Base-by-base conservation (phyloP, 2,113 vertebrate genomes). In the Pitta sordida region DNA sequence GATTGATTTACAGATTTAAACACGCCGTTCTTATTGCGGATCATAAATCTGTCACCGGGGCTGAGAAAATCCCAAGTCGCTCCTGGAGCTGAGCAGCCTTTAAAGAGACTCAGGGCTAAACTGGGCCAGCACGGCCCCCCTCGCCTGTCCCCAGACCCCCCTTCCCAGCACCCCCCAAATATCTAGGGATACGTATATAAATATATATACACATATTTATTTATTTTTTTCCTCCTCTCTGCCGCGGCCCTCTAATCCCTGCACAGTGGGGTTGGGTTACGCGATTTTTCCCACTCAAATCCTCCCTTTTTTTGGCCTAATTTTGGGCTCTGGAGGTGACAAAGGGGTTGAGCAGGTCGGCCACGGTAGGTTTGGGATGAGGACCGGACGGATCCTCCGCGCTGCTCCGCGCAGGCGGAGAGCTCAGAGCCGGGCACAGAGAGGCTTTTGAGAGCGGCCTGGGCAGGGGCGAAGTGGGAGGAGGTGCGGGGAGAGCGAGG, bases 21-120 rank as follows among this genome's bases (percentile, higher is more conserved):
- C 98, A 97, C 97, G 96, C 96, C 88, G 94, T 93, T 98, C 98
- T 98, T 98, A 98, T 98, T 98, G 98, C 93, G 71, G 96, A 97
- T 98, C 98, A 98, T 99, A 99, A 99, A 99, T 99, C 98, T 99
- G 98, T 98, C 98, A 98, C 91, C 93, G 96, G 95, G 62, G 79
- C 96, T 94, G 96, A 96, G 97, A 98, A 97, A 96, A 95, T 97
- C 97, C 96, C 95, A 94, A 86, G 93, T 70, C 90, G 75, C 85
- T 93, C 85, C 39, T 78, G 39, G 32, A 32, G 44, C 58, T 43
- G 24, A 32, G 41, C 67, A 4, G 56, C 94, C 88, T 93, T 67
- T 56, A 87, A 68, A 89, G 91, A 43, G 53, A 82, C 63, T 90
- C 88, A 52, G 85, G 12, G 4, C 51, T 34, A 15, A 27, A 43